These are phyloP conservation scores for Silurus lanzhouensis DNA, from an alignment of 2,797 vertebrate genomes.

Conservation along the genomic window DNA sequence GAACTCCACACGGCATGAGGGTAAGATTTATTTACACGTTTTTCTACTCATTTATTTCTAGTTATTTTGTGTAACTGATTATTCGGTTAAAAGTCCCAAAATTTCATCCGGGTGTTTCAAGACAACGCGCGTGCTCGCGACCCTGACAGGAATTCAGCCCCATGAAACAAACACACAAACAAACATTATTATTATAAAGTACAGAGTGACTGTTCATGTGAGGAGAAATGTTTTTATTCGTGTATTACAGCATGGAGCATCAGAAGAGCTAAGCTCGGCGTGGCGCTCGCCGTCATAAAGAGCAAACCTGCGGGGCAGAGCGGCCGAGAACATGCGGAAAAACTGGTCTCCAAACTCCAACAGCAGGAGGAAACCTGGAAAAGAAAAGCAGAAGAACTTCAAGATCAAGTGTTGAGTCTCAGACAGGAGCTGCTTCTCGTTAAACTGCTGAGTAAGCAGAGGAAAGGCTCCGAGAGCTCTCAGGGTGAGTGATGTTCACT, in stretches of 20 bases:
- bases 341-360: slow-evolving; percentile 67
- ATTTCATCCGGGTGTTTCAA: too few relatives aligned
- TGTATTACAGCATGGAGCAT: slow-evolving; percentile 60
- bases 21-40: too few relatives aligned
- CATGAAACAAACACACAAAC: too few relatives aligned
- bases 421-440: slow-evolving; percentile 78
- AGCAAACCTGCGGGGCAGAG: slow-evolving; percentile 76
- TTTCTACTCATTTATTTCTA: too few relatives aligned
- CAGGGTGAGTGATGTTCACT: slow-evolving; percentile 43
- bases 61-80: too few relatives aligned
- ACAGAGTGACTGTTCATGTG: neutral
- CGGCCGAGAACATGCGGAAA: slow-evolving; percentile 71
- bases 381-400: slow-evolving; percentile 70
- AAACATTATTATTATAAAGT: neutral
- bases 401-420: slow-evolving; percentile 83
- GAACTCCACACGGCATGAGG: too few relatives aligned
- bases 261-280: slow-evolving; percentile 73
- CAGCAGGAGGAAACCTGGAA: slow-evolving; percentile 70
- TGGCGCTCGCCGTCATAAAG: slow-evolving; percentile 84
- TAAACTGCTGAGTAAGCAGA: slow-evolving; percentile 50
- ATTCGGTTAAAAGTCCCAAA: too few relatives aligned
- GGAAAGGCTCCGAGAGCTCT: slow-evolving; percentile 15
- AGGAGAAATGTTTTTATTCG: neutral
- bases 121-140: too few relatives aligned
- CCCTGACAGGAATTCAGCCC: too few relatives aligned